A percentile compares a stretch with the other conserved stretches of the same genome.
Evolutionary conservation across 1,140 invertebrate genomes (phyloP).

Genomic region (Oryctes rhinoceros): DNA sequence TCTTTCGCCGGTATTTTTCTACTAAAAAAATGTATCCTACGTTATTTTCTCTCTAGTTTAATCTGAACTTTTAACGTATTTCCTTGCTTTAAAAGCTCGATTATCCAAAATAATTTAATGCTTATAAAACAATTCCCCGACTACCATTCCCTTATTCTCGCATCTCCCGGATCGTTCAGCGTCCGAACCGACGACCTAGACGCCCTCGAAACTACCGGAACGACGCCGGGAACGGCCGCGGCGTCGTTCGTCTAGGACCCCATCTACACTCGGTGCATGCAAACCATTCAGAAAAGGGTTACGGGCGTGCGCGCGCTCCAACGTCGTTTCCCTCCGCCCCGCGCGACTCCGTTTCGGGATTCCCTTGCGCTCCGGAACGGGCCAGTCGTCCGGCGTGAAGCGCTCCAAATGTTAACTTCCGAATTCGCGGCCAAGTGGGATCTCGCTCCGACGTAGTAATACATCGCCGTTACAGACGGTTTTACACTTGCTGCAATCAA

Average conservation of each 20-base stretch:
- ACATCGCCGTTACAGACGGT: background rate
- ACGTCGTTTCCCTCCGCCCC: background rate
- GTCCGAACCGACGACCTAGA: background rate
- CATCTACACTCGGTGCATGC: background rate
- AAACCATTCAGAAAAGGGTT: conserved; percentile 12
- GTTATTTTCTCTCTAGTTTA: too few species aligned
- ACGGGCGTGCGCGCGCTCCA: background rate
- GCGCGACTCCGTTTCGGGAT: background rate
- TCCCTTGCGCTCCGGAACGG: background rate
- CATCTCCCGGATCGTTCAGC: background rate
- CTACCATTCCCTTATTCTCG: too few species aligned
- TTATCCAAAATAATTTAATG: too few species aligned
- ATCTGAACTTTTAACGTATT: too few species aligned
- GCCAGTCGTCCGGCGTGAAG: background rate
- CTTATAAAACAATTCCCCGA: too few species aligned
- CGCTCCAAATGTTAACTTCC: conserved; percentile 12
- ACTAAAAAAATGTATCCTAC: too few species aligned
- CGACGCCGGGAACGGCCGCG: background rate
- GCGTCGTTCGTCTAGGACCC: conserved; percentile 10
- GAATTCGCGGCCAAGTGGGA: background rate
- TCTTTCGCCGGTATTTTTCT: too few species aligned
- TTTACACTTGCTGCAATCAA: background rate
- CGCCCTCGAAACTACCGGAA: conserved; percentile 5
- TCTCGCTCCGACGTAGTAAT: background rate
- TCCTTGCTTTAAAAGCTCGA: too few species aligned